A percentile compares a stretch with the other conserved stretches of the same genome.
These are phyloP conservation scores for Drosophila auraria DNA, from an alignment of 1,140 invertebrate species.

Conservation along the genomic window DNA sequence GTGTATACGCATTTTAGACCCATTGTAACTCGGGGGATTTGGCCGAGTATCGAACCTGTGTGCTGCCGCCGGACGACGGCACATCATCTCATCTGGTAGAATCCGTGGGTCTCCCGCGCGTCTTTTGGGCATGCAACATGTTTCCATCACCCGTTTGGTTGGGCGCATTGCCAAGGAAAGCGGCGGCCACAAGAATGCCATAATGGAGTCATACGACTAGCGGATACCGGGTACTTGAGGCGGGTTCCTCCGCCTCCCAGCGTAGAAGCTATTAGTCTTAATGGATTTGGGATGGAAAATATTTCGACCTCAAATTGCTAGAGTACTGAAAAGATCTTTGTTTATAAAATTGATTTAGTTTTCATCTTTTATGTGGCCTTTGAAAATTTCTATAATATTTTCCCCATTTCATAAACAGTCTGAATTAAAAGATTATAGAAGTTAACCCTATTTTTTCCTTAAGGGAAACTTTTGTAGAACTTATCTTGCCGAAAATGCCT, in stretches of 20 bases:
- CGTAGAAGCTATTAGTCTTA: constrained; percentile 4
- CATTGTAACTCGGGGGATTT: constrained; percentile 64
- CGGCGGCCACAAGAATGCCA: constrained; percentile 25
- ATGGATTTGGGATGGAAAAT: neutral
- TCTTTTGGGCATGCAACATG: constrained; percentile 62
- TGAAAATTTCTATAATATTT: neutral
- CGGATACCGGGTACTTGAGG: constrained; percentile 40
- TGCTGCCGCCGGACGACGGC: constrained; percentile 43
- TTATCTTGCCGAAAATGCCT: neutral
- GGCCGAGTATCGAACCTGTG: constrained; percentile 47
- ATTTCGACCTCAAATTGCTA: neutral
- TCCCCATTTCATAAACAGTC: neutral
- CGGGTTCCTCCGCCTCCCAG: neutral
- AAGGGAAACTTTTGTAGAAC: neutral
- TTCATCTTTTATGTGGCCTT: neutral
- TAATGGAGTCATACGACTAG: constrained; percentile 39
- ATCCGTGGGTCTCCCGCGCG: constrained; percentile 57
- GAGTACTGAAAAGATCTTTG: neutral
- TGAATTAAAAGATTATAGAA: neutral
- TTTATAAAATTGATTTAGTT: neutral
- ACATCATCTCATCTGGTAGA: constrained; percentile 19
- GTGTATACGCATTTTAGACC: constrained; percentile 56
- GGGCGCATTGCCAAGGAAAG: constrained; percentile 77
- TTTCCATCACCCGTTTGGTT: constrained; percentile 78
- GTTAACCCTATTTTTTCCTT: neutral